Evolutionary conservation across 64 coral and sea anemone genomes (phyloP), one percentile per base, ranked within the genome.

Genomic region (Stichodactyla mertensii): DNA sequence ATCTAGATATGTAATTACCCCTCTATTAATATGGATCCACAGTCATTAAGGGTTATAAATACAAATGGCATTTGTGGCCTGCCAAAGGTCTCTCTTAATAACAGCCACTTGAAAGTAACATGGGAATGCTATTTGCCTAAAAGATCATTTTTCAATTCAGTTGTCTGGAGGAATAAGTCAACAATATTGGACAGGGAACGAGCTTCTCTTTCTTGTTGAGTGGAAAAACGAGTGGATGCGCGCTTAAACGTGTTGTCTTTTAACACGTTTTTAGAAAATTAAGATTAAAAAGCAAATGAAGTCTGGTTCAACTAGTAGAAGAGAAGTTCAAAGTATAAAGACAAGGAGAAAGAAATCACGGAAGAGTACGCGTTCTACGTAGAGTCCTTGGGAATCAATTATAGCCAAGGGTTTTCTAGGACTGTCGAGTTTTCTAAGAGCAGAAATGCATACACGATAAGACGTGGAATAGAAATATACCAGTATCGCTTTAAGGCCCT

Each of bases 401-500:
- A 81, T 20, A 18, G 53, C 6, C 52, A 81, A 81, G 78, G 52
- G 18, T 55, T 51, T 81, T 81, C 15, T 81, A 81, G 78, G 36
- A 55, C 36, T 31, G 53, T 81, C 78, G 24, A 74, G 69, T 74
- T 74, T 8, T 23, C 27, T 26, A 74, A 74, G 69, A 74, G 36
- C 78, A 8, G 12, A 81, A 53, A 55, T 53, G 78, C 36, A 81
- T 53, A 53, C 54, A 81, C 14, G 78, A 55, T 81, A 81, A 52
- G 78, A 26, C 78, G 20, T 53, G 7, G 78, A 52, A 81, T 54
- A 52, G 78, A 81, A 55, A 81, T 81, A 53, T 28, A 18, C 51
- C 16, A 1, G 78, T 81, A 81, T 81, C 78, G 78, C 78, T 81
- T 81, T 53, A 81, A 81, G 78, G 78, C 78, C 36, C 53, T 81